Conservation (phyloP, 2,113 vertebrate genomes). For the Oncorhynchus clarkii region DNA sequence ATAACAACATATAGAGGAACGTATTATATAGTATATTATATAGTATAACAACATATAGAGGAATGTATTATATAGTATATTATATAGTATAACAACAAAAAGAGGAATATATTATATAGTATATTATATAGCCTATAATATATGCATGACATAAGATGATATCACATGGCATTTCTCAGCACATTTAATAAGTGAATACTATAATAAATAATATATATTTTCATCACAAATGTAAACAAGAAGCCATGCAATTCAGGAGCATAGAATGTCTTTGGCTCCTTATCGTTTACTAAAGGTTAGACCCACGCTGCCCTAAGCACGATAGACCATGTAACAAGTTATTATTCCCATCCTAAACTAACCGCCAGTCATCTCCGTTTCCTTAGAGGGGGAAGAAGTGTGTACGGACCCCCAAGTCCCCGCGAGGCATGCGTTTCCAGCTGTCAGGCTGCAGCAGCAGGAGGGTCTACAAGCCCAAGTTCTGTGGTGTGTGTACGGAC, state of each 20-base stretch:
- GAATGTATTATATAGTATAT: too few relatives aligned
- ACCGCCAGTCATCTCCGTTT: neutral
- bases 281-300: too few relatives aligned
- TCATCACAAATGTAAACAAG: neutral
- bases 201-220: neutral
- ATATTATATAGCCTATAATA: too few relatives aligned
- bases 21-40: too few relatives aligned
- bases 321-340: neutral
- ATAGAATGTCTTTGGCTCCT: too few relatives aligned
- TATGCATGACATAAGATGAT: neutral
- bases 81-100: too few relatives aligned
- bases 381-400: constrained; percentile 76
- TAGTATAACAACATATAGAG: too few relatives aligned
- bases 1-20: too few relatives aligned
- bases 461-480: constrained; percentile 69
- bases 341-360: neutral
- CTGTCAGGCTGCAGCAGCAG: constrained; percentile 74
- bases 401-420: constrained; percentile 60
- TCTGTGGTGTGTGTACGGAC: constrained; percentile 74
- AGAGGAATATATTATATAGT: too few relatives aligned
- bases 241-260: too few relatives aligned
- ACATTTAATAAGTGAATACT: neutral
- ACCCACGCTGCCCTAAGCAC: too few relatives aligned
- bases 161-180: neutral
- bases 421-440: constrained; percentile 65